A percentile compares a stretch with the other conserved stretches of the same genome.
phyloP scores from a whole-genome alignment of 2,797 vertebrate genomes.

The Podarcis lilfordi region DNA sequence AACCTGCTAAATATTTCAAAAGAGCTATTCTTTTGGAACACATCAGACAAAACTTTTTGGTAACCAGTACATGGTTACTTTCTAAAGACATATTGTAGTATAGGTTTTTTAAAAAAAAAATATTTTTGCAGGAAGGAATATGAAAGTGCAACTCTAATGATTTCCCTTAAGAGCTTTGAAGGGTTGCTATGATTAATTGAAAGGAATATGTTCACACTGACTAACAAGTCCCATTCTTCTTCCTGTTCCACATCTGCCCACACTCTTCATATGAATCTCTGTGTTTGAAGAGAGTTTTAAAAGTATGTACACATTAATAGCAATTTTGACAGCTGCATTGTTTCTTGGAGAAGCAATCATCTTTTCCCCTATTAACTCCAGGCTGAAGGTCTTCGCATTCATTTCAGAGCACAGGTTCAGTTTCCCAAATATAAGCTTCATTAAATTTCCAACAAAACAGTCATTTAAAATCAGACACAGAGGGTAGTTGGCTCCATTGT shows the following conservation, averaged over 20 bases:
- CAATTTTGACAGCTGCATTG: background rate
- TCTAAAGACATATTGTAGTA: background rate
- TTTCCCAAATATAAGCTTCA: background rate
- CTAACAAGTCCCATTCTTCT: background rate
- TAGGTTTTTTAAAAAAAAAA: too few species aligned
- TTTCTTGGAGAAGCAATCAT: slow-evolving; percentile 5
- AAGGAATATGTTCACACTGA: background rate
- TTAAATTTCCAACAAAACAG: slow-evolving; percentile 10
- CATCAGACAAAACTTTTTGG: background rate
- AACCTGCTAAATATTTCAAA: background rate
- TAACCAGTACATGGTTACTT: background rate
- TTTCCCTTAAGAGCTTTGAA: background rate
- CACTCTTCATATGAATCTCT: background rate
- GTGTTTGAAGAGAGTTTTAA: background rate
- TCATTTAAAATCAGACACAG: background rate
- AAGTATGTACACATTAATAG: slow-evolving; percentile 5
- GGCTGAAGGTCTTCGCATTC: background rate
- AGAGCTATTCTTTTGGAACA: background rate
- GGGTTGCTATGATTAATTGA: slow-evolving; percentile 4
- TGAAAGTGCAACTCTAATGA: background rate
- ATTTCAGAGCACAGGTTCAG: background rate
- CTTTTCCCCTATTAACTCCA: slow-evolving; percentile 13
- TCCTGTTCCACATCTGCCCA: slow-evolving; percentile 8
- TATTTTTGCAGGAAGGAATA: background rate
- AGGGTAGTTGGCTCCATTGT: background rate